Conservation (phyloP, 2,888 invertebrate species). For the Caenorhabditis sinica region DNA sequence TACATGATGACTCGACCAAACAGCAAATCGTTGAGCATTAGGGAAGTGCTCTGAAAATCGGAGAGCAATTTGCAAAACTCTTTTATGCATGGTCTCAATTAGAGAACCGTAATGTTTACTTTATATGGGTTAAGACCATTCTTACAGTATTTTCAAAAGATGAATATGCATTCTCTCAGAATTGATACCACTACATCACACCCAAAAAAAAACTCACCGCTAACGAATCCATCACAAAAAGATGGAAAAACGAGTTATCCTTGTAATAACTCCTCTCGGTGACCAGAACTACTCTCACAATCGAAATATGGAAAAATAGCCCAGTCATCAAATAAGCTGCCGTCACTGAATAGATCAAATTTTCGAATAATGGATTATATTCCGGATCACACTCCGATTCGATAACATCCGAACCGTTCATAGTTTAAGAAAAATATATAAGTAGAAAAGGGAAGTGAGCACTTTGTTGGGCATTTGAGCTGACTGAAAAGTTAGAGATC, state of each 20-base stretch:
- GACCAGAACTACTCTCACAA: constrained; percentile 3
- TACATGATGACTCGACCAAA: constrained; percentile 20
- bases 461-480: no score
- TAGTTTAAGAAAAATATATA: background rate
- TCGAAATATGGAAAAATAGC: background rate
- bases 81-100: no score
- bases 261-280: constrained; percentile 9
- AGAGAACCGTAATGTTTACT: no score
- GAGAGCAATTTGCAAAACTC: no score
- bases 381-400: constrained; percentile 2
- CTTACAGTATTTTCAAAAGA: no score
- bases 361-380: constrained; percentile 4
- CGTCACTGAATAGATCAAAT: constrained; percentile 1
- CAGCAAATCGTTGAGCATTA: background rate
- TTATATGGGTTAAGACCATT: no score
- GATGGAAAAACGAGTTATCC: constrained; percentile 27
- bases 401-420: background rate
- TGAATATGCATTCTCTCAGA: no score
- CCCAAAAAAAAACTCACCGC: background rate
- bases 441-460: no score
- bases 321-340: background rate
- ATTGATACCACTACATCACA: background rate
- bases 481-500: no score
- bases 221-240: constrained; percentile 7
- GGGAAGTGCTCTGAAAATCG: constrained; percentile 14